Evolutionary conservation across 1,140 invertebrate species (phyloP), one percentile per base, ranked within the genome.

Genomic region (Latrodectus geometricus): DNA sequence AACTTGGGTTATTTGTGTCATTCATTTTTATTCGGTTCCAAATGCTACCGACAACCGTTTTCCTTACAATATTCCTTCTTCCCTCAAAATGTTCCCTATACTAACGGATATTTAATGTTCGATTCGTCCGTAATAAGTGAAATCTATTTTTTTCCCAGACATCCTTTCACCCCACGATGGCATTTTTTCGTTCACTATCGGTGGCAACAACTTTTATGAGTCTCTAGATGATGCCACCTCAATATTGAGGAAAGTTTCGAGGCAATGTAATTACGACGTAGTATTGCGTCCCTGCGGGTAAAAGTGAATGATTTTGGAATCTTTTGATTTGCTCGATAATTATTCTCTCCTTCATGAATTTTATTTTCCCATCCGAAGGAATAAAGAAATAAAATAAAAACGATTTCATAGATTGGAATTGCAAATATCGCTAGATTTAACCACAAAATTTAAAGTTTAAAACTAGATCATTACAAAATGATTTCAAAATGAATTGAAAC

Each of bases 21-120:
- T 5, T 35, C 35, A 35, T 35, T 35, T 35, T 35, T 35, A 35
- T 5, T 35, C 35, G 1, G 35, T 35, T 35, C 35, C 35, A 14
- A n/a, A 65, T 7, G 7, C 12, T 15, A 2, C n/a, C n/a, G 61
- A 65, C 61, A n/a, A 14, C n/a, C 56, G 17, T 61, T 11, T 61
- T 9, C n/a, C 12, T 65, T 7, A 14, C 61, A 15, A 14, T n/a
- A 65, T n/a, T n/a, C 61, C 61, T 15, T 74, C 21, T 52, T 52
- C 20, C 48, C 49, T 74, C 72, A 12, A n/a, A 74, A 49, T 49
- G 72, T 14, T 49, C 49, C 72, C 72, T 70, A 23, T 61, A 76
- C 74, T 76, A 76, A 76, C 74, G 74, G 50, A 76, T 76, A 76
- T 76, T 76, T 76, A 76, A 76, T 76, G 74, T 76, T 76, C 74